These are phyloP conservation scores for Crossaster papposus DNA, from an alignment of 53 echinoderm and acorn worm species.

Conservation along the genomic window DNA sequence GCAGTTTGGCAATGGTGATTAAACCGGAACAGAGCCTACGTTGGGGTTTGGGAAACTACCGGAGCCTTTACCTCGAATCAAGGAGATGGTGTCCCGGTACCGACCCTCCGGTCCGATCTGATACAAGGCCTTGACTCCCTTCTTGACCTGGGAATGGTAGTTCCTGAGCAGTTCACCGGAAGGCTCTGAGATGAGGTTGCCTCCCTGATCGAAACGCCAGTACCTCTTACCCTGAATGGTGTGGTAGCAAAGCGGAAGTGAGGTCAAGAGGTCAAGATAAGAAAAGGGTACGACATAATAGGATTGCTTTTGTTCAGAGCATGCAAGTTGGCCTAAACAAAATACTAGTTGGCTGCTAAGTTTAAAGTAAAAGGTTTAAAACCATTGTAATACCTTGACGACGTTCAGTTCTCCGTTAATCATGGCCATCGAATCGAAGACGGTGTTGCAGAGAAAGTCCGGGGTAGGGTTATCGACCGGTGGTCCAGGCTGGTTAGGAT, in stretches of 20 bases:
- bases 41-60: too few relatives aligned
- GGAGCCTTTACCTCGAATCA: slow-evolving; percentile 33
- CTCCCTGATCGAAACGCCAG: slow-evolving; percentile 52
- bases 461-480: slow-evolving; percentile 5
- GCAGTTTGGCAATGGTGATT: too few relatives aligned
- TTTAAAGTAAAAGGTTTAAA: too few relatives aligned
- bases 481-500: slow-evolving; percentile 28
- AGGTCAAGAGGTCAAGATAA: not conserved
- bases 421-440: slow-evolving; percentile 37
- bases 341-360: too few relatives aligned
- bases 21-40: too few relatives aligned
- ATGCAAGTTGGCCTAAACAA: too few relatives aligned
- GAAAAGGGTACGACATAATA: too few relatives aligned
- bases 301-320: too few relatives aligned
- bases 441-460: slow-evolving; percentile 31
- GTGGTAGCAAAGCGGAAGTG: too few relatives aligned
- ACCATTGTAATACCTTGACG: slow-evolving; percentile 40
- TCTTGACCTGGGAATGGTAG: slow-evolving; percentile 39
- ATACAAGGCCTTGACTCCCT: slow-evolving; percentile 44
- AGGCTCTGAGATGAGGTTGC: slow-evolving; percentile 8
- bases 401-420: slow-evolving; percentile 50
- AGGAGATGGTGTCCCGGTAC: slow-evolving; percentile 18
- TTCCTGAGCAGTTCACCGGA: slow-evolving; percentile 39
- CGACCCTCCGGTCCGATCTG: not conserved
- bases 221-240: slow-evolving; percentile 39